phyloP scores from a whole-genome alignment of 2,113 vertebrate genomes.

The Coreoperca whiteheadi region DNA sequence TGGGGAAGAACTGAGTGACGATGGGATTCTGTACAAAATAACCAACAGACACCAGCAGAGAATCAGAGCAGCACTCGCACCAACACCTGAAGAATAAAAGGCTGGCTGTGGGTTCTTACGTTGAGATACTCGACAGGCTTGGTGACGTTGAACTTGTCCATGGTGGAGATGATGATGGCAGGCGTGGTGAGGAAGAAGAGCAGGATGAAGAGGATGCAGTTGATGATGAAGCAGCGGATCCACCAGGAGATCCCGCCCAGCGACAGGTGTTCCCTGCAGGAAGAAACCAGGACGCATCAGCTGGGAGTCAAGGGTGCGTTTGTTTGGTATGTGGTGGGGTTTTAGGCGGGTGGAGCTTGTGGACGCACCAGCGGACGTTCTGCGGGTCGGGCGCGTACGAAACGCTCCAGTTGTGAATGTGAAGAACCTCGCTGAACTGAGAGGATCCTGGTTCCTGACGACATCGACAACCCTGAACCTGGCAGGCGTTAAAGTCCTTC shows the following conservation, averaged over 20 bases:
- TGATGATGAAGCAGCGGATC: slow-evolving; percentile 97
- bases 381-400: slow-evolving; percentile 97
- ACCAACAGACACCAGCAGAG: slow-evolving; percentile 1
- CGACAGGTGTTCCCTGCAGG: slow-evolving; percentile 93
- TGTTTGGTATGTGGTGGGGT: rapidly evolving
- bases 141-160: slow-evolving; percentile 99
- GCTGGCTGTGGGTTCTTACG: slow-evolving; percentile 81
- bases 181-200: slow-evolving; percentile 99
- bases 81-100: too few species aligned
- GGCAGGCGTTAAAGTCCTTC: slow-evolving; percentile 97
- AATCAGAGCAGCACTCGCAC: slow-evolving; percentile 22
- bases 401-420: slow-evolving; percentile 92
- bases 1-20: slow-evolving; percentile 98
- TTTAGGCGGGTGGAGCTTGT: neutral
- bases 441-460: slow-evolving; percentile 90
- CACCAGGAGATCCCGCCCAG: slow-evolving; percentile 96
- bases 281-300: neutral
- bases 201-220: slow-evolving; percentile 95
- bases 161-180: slow-evolving; percentile 98
- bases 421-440: slow-evolving; percentile 92
- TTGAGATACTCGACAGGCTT: slow-evolving; percentile 98
- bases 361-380: slow-evolving; percentile 94
- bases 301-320: neutral
- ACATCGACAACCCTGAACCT: slow-evolving; percentile 93
- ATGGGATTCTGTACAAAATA: slow-evolving; percentile 90